Base-by-base conservation (phyloP, 1,140 invertebrate genomes). In the Brachionus calyciflorus region DNA sequence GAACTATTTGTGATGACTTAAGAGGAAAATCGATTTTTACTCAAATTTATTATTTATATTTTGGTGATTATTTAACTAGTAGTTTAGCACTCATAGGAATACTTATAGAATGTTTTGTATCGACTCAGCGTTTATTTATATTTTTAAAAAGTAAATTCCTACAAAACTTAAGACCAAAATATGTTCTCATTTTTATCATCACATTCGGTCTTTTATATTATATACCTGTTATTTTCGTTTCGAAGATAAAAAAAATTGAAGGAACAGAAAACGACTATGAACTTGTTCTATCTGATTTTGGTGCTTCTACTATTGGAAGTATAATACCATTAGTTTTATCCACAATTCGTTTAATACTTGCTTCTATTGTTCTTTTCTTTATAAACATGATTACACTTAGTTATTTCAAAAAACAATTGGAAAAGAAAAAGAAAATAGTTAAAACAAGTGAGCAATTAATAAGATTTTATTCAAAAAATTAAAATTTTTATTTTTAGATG, bases 21-120 rank as follows among this genome's bases (percentile, higher is more conserved):
- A 21, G 51, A 9, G 28, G 51, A 7, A 55, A 55, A 60, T 19
- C 28, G 10, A 19, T 60, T 14, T 33, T n/a, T 33, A 30, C 55
- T 60, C 55, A 60, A 60, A 14, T 60, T 19, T 60, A 60, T 37
- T 33, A 33, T 26, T 30, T 60, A 6, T 60, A 33, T 17, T 60
- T 60, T 60, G 55, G 55, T 14, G 55, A 60, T 17, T 60, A 60
- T 37, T 60, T 60, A 17, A 60, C 55, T 10, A 60, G 55, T n/a
- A 12, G 28, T 33, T n/a, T 60, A 4, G 55, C 55, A 19, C 55
- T 60, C n/a, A 60, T 60, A 7, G 30, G 55, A n/a, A 60, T 60
- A 10, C 12, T 60, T 0, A 37, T 60, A 12, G 55, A 60, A 60
- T 19, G 33, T 37, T 60, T 60, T n/a, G 55, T 60, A 37, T 60